Percentiles rank a stretch among this genome's conserved stretches.
phyloP scores from a whole-genome alignment of 2,888 invertebrate species.

The Crossocerus cetratus region DNA sequence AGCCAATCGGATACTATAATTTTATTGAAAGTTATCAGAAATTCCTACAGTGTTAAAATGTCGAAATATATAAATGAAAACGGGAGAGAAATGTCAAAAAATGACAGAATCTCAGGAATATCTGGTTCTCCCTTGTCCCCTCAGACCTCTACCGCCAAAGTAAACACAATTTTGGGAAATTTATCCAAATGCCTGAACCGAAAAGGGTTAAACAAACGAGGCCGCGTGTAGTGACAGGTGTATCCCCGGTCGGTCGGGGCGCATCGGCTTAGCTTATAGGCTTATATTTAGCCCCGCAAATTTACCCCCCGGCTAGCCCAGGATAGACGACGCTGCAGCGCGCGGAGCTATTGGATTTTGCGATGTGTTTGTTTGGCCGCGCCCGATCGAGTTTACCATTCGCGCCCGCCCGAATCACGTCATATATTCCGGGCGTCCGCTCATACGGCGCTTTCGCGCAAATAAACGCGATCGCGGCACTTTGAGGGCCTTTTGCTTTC shows the following conservation, averaged over 20 bases:
- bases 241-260: neutral
- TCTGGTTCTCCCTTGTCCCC: too few relatives aligned
- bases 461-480: constrained; percentile 42
- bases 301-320: neutral
- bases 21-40: too few relatives aligned
- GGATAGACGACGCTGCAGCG: neutral
- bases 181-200: too few relatives aligned
- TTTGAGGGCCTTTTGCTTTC: constrained; percentile 28
- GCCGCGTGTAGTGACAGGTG: neutral
- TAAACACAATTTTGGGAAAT: too few relatives aligned
- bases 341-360: constrained; percentile 3
- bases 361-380: constrained; percentile 31
- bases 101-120: too few relatives aligned
- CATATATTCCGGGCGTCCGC: constrained; percentile 22
- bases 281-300: neutral
- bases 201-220: too few relatives aligned
- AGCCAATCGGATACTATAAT: too few relatives aligned
- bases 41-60: too few relatives aligned
- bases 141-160: too few relatives aligned
- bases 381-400: constrained; percentile 34
- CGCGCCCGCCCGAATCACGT: constrained; percentile 2
- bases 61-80: too few relatives aligned
- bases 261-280: neutral
- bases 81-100: too few relatives aligned
- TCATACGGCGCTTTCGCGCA: constrained; percentile 14